Conservation (phyloP, 2,797 vertebrate genomes). For the Linurgus olivaceus region DNA sequence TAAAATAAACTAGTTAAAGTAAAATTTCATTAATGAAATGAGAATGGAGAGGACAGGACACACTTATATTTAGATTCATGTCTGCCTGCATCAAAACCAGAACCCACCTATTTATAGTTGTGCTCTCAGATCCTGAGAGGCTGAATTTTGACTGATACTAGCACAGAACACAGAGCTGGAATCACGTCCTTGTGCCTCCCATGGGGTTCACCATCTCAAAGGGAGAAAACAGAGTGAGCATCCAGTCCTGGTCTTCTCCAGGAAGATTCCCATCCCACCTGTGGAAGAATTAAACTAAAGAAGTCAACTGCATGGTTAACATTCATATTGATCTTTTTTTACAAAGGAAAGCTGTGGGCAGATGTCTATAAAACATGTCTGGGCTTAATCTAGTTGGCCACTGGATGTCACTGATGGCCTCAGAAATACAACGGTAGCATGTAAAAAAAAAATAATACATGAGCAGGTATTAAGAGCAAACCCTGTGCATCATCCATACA, state of each 20-base stretch:
- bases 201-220: neutral
- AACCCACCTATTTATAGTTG: neutral
- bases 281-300: neutral
- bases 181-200: neutral
- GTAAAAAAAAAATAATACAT: neutral
- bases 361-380: slow-evolving; percentile 6
- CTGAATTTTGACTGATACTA: neutral
- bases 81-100: neutral
- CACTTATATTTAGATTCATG: neutral
- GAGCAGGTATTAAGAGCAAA: neutral
- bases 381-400: slow-evolving; percentile 63
- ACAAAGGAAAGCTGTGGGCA: neutral
- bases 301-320: neutral
- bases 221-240: neutral
- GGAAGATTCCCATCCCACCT: neutral
- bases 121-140: neutral
- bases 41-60: neutral
- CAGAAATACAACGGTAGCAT: slow-evolving; percentile 55
- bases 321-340: neutral
- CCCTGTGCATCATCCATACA: neutral
- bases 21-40: neutral
- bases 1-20: neutral
- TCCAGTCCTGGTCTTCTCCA: neutral
- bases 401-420: slow-evolving; percentile 74
- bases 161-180: neutral